Evolutionary conservation across 2,113 vertebrate genomes (phyloP).

Genomic region (Pygoscelis adeliae): DNA sequence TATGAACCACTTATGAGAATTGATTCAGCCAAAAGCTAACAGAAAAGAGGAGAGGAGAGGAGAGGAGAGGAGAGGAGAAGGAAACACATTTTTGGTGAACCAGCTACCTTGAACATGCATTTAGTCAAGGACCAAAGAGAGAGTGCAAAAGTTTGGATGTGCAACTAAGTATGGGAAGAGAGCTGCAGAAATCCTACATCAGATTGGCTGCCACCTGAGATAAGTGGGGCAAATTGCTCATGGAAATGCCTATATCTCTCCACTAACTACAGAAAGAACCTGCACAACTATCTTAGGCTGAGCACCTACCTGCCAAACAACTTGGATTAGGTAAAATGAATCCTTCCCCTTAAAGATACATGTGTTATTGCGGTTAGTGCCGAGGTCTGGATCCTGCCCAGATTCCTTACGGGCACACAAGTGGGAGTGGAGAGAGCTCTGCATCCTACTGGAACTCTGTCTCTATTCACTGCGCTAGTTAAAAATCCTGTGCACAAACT

Average conservation of each 20-base stretch:
- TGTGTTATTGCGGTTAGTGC: not conserved
- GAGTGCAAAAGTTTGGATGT: not conserved
- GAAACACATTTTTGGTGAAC: not conserved
- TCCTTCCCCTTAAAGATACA: not conserved
- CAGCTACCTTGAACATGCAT: not conserved
- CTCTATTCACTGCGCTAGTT: not conserved
- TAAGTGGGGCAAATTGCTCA: not conserved
- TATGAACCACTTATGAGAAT: not conserved
- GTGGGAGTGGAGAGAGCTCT: not conserved
- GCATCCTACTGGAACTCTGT: not conserved
- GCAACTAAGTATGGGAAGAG: not conserved
- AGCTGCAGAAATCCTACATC: not conserved
- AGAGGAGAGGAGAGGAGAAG: not conserved
- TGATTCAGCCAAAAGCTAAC: not conserved
- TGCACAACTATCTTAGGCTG: not conserved
- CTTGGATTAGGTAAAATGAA: not conserved
- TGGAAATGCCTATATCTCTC: not conserved
- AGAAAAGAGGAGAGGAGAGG: too few relatives aligned
- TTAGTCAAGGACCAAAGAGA: not conserved
- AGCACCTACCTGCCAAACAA: not conserved
- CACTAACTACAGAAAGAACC: not conserved
- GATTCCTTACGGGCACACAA: not conserved
- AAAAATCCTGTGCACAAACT: not conserved
- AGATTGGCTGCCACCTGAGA: not conserved
- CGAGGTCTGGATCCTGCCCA: not conserved